Conservation (phyloP, 2,888 invertebrate genomes). For the Halictus ligatus region DNA sequence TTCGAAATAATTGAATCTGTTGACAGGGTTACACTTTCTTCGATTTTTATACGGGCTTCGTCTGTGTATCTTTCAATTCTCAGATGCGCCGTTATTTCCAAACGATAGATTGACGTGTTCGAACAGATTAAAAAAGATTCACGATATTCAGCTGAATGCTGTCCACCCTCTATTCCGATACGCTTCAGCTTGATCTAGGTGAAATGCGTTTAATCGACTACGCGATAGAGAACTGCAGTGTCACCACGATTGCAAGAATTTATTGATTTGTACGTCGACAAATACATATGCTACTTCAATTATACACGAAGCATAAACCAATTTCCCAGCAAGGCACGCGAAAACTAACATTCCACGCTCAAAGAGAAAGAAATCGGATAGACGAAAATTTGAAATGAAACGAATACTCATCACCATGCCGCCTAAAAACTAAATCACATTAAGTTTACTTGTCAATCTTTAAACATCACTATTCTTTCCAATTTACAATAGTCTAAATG, state of each 20-base stretch:
- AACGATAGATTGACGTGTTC: not conserved
- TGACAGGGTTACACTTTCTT: too few species aligned
- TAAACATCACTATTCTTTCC: too few species aligned
- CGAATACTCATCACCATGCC: too few species aligned
- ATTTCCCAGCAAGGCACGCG: not conserved
- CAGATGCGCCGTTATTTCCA: not conserved
- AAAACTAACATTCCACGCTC: not conserved
- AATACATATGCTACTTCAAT: not conserved
- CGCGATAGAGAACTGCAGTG: not conserved
- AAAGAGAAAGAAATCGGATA: not conserved
- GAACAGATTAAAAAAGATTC: not conserved
- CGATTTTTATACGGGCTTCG: not conserved
- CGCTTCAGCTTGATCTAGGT: constrained; percentile 6
- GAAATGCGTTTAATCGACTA: constrained; percentile 42
- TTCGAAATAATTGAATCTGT: not conserved
- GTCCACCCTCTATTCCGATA: not conserved
- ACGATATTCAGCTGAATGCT: not conserved
- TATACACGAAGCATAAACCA: not conserved
- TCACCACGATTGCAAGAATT: constrained; percentile 35
- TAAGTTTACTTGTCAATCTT: too few species aligned
- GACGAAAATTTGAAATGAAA: not conserved
- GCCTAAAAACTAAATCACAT: too few species aligned
- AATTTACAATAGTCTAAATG: too few species aligned
- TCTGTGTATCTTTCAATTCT: not conserved
- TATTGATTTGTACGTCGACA: constrained; percentile 30